Conservation (phyloP, 2,113 vertebrate genomes). For the Balaeniceps rex region DNA sequence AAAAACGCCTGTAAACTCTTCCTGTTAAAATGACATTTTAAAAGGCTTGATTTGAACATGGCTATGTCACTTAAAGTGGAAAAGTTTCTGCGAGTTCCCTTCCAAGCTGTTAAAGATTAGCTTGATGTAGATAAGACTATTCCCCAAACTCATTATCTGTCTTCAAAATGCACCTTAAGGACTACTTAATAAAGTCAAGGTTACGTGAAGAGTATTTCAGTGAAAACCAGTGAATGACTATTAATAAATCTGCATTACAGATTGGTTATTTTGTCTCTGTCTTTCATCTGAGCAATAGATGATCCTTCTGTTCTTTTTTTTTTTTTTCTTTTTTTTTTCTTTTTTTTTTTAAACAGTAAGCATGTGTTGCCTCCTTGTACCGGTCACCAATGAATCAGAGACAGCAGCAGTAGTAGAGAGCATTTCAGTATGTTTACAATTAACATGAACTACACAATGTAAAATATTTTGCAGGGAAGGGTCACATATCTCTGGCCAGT, state of each 20-base stretch:
- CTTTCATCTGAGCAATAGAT: slow-evolving; percentile 62
- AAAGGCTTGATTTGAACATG: slow-evolving; percentile 67
- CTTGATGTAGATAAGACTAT: slow-evolving; percentile 80
- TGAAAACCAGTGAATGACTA: slow-evolving; percentile 77
- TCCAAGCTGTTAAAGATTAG: slow-evolving; percentile 83
- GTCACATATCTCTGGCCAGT: background rate
- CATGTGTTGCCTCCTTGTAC: slow-evolving; percentile 21
- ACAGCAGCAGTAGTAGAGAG: background rate
- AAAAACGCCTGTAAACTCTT: slow-evolving; percentile 68
- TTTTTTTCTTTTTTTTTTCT: background rate
- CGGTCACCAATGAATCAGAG: background rate
- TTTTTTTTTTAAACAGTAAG: slow-evolving; percentile 29
- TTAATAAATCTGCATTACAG: slow-evolving; percentile 79
- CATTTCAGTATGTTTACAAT: background rate
- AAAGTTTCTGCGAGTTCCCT: slow-evolving; percentile 71
- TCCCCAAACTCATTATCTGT: slow-evolving; percentile 82
- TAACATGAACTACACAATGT: background rate
- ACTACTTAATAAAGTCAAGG: slow-evolving; percentile 85
- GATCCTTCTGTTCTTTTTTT: background rate
- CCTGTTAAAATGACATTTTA: slow-evolving; percentile 70
- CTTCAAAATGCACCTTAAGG: slow-evolving; percentile 83
- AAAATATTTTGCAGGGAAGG: background rate
- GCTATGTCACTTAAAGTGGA: slow-evolving; percentile 74
- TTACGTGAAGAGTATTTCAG: slow-evolving; percentile 77
- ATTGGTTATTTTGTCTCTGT: slow-evolving; percentile 70